These are phyloP conservation scores for Aurelia coerulea DNA, from an alignment of 30 jellyfish, hydroid and myxozoan genomes.

Conservation along the genomic window DNA sequence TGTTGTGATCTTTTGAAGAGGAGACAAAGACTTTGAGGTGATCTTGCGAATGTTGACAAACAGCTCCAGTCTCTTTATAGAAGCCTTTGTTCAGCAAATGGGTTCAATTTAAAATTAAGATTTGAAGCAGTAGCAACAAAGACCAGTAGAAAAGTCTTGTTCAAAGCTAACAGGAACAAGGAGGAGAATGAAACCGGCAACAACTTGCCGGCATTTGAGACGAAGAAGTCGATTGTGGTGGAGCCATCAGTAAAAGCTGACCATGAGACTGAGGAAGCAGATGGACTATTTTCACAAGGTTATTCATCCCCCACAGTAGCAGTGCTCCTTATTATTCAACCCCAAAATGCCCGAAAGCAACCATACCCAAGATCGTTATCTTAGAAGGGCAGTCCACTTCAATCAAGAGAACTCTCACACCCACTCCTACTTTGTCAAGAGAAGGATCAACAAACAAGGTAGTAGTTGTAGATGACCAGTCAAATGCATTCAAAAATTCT, in stretches of 20 bases:
- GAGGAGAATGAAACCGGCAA: conserved; percentile 18
- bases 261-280: conserved; percentile 9
- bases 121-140: conserved; percentile 30
- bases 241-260: neutral
- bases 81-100: too few relatives aligned
- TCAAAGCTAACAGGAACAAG: conserved; percentile 6
- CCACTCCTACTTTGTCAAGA: too few relatives aligned
- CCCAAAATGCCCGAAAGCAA: too few relatives aligned
- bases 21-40: conserved; percentile 20
- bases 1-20: conserved; percentile 41
- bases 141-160: conserved; percentile 25
- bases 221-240: conserved; percentile 2
- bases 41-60: too few relatives aligned
- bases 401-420: too few relatives aligned
- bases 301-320: conserved; percentile 13
- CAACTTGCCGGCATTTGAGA: conserved; percentile 26
- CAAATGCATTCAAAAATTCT: neutral
- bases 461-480: conserved; percentile 8
- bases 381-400: too few relatives aligned
- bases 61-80: too few relatives aligned
- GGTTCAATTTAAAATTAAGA: conserved; percentile 17
- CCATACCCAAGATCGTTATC: too few relatives aligned
- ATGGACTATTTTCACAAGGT: conserved; percentile 12
- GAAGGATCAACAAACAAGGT: conserved; percentile 32
- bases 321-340: too few relatives aligned